phyloP scores from a whole-genome alignment of 2,888 invertebrate species.

The Microchrysa polita region DNA sequence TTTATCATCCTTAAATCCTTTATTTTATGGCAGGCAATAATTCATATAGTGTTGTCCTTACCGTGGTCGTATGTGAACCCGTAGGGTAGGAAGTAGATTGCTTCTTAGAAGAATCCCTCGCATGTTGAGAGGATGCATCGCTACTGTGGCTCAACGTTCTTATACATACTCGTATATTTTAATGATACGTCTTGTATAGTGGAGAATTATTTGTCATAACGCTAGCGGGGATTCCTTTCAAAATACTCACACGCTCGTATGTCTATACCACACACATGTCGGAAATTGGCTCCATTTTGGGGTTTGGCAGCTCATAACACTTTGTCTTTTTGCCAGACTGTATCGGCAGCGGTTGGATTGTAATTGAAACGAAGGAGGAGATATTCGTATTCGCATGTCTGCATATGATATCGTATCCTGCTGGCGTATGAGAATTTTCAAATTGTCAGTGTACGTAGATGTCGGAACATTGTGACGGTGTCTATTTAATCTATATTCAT shows the following conservation, averaged over 20 bases:
- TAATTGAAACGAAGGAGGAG: not conserved
- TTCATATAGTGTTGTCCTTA: conserved; percentile 52
- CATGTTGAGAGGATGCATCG: not conserved
- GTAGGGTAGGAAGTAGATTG: not conserved
- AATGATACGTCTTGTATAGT: not conserved
- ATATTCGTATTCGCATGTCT: not conserved
- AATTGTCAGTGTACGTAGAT: not conserved
- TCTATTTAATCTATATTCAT: conserved; percentile 52
- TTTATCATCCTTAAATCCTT: conserved; percentile 53
- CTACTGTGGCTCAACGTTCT: not conserved
- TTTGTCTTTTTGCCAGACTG: conserved; percentile 38
- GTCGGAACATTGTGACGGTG: not conserved
- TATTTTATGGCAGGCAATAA: conserved; percentile 53
- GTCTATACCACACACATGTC: conserved; percentile 41
- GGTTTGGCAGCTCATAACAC: conserved; percentile 41
- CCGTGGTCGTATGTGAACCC: conserved; percentile 20
- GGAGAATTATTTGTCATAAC: conserved; percentile 32
- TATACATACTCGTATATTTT: not conserved
- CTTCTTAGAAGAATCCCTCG: not conserved
- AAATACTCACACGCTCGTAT: not conserved
- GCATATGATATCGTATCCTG: not conserved
- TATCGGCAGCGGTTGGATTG: conserved; percentile 7
- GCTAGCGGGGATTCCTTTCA: conserved; percentile 22
- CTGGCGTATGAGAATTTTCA: conserved; percentile 7
- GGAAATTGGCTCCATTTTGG: conserved; percentile 45